Base-by-base conservation (phyloP, 2,888 invertebrate genomes). In the Tipula unca region DNA sequence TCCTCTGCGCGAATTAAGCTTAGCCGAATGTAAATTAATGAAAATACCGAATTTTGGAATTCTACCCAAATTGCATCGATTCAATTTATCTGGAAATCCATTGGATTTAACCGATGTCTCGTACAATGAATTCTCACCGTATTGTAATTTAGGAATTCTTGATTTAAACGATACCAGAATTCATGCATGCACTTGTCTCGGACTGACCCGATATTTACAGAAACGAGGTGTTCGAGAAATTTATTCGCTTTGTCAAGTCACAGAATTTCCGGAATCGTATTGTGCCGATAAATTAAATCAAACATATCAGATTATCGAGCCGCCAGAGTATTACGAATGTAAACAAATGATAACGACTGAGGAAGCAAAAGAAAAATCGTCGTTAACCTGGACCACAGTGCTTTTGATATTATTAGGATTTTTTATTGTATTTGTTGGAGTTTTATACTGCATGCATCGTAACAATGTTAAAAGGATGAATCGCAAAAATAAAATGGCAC, bases 11-110 rank as follows among this genome's bases (percentile, higher is more conserved):
- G 89, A 91, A 42, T 88, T 94, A 8, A 92, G 93, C 85, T 88
- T 94, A 25, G 92, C 93, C 1, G 89, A 91, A 42, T 93, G 93
- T 87, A 90, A 90, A 86, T 89, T 94, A 42, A 90, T 88, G 14
- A 89, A 89, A 85, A 88, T 94, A 10, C 94, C 94, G 0, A 88
- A 91, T 86, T 91, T 93, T 88, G 93, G 93, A 0, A 88, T 89
- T 5, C 88, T 93, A 0, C 92, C 93, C 0, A 90, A 91, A 39
- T 87, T 94, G 83, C 85, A 88, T 1, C 88, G 91, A 35, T 91
- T 94, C 86, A 94, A 94, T 87, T 90, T 93, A 14, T 93, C 93
- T 0, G 88, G 89, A 32, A 94, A 94, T 87, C 88, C 89, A 0
- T 90, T 94, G 35, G 87, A 82, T 0, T 90, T 92, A 0, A 88